Conservation (phyloP, 2,113 vertebrate species). For the Pangasianodon gigas region DNA sequence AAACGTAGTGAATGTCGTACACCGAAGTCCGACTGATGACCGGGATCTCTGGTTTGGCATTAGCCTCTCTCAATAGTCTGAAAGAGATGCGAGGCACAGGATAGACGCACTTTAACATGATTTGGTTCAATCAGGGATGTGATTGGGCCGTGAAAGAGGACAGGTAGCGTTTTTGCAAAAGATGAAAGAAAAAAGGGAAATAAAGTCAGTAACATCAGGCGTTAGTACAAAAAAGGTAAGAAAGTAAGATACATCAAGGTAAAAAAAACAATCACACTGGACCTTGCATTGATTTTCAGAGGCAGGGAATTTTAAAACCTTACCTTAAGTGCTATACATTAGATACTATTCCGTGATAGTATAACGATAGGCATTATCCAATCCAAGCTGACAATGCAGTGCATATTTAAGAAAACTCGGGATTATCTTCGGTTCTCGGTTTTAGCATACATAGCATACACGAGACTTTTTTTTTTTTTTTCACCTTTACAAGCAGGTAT, state of each 20-base stretch:
- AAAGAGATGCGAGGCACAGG: slow-evolving; percentile 47
- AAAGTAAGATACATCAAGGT: not conserved
- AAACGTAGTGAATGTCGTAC: slow-evolving; percentile 33
- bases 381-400: slow-evolving; percentile 22
- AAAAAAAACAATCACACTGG: not conserved
- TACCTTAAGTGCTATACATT: slow-evolving; percentile 38
- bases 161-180: not conserved
- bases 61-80: slow-evolving; percentile 32
- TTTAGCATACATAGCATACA: slow-evolving; percentile 12
- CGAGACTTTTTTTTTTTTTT: not conserved
- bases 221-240: slow-evolving; percentile 25
- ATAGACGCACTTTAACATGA: slow-evolving; percentile 18
- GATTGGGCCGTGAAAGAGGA: slow-evolving; percentile 27
- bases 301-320: slow-evolving; percentile 13
- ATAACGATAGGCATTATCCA: slow-evolving; percentile 6
- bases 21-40: slow-evolving; percentile 25
- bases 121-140: slow-evolving; percentile 49
- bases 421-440: slow-evolving; percentile 21
- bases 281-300: slow-evolving; percentile 34
- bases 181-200: not conserved
- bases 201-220: not conserved
- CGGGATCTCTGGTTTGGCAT: slow-evolving; percentile 43
- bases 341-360: slow-evolving; percentile 14
- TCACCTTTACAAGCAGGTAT: slow-evolving; percentile 5
- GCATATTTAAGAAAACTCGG: slow-evolving; percentile 8